Conservation (phyloP, 2,113 vertebrate species). For the Arothron firmamentum region DNA sequence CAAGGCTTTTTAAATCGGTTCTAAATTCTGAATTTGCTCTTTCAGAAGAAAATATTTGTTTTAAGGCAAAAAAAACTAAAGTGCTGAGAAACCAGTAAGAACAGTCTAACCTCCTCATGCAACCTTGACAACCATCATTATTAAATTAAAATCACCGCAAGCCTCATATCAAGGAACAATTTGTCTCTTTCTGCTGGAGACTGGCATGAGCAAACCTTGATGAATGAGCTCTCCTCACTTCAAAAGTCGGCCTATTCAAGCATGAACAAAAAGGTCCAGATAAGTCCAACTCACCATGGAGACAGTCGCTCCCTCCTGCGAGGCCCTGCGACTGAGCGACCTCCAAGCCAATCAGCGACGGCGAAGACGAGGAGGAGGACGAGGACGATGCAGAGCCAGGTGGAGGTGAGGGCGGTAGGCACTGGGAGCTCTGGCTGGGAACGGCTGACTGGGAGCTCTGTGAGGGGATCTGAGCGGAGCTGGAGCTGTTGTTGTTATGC, state of each 20-base stretch:
- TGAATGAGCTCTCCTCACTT: conserved; percentile 15
- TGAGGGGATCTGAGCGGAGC: conserved; percentile 75
- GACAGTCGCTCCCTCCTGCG: conserved; percentile 62
- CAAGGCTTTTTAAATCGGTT: conserved; percentile 4
- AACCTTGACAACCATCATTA: conserved; percentile 42
- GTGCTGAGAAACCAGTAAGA: conserved; percentile 42
- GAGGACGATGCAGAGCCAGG: conserved; percentile 70
- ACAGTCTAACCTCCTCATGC: conserved; percentile 17
- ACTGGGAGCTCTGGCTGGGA: conserved; percentile 80
- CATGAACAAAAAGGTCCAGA: conserved; percentile 1
- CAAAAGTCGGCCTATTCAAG: background rate
- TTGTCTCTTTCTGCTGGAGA: conserved; percentile 31
- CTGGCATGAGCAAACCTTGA: conserved; percentile 31
- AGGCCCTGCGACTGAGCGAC: conserved; percentile 70
- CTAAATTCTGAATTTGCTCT: conserved; percentile 27
- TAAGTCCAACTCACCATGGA: conserved; percentile 70
- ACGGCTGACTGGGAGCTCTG: conserved; percentile 76
- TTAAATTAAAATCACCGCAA: conserved; percentile 25
- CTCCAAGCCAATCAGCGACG: conserved; percentile 74
- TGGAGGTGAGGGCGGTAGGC: conserved; percentile 73
- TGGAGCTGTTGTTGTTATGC: conserved; percentile 73
- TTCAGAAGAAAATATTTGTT: conserved; percentile 28
- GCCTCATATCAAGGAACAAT: conserved; percentile 41
- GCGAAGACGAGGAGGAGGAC: conserved; percentile 68
- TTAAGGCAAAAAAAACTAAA: conserved; percentile 22